phyloP scores from a whole-genome alignment of 2,888 invertebrate species.

The Tiphia femorata region DNA sequence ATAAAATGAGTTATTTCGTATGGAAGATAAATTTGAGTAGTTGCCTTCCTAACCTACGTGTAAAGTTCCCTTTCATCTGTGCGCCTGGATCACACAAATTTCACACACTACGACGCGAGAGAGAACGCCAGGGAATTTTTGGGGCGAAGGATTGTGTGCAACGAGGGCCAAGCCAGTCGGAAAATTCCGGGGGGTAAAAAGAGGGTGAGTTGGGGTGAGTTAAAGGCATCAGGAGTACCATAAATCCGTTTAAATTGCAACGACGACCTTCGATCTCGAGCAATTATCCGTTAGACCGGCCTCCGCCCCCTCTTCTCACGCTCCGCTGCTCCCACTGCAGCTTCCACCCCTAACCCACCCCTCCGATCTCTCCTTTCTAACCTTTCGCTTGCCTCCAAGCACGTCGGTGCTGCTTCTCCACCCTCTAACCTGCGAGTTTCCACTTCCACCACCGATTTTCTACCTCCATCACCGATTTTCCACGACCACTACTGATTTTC shows the following conservation, averaged over 20 bases:
- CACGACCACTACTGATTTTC: too few species aligned
- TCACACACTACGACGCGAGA: too few species aligned
- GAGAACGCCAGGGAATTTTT: slow-evolving; percentile 1
- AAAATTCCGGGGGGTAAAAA: slow-evolving; percentile 46
- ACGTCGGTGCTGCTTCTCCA: too few species aligned
- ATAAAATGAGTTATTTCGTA: too few species aligned
- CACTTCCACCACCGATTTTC: too few species aligned
- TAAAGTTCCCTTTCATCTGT: too few species aligned
- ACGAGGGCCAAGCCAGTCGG: slow-evolving; percentile 23
- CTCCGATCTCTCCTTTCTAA: background rate
- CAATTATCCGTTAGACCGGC: slow-evolving; percentile 34
- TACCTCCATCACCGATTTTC: too few species aligned
- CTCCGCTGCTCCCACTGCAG: background rate
- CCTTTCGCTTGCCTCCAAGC: background rate
- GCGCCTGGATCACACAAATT: too few species aligned
- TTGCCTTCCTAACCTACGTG: too few species aligned
- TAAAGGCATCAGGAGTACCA: slow-evolving; percentile 49
- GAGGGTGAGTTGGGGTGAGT: slow-evolving; percentile 40
- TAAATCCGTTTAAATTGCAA: slow-evolving; percentile 59
- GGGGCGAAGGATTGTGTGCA: background rate
- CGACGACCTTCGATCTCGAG: slow-evolving; percentile 51
- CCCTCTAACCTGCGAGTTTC: too few species aligned
- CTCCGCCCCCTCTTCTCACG: background rate
- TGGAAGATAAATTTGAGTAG: too few species aligned
- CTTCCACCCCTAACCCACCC: too few species aligned